Evolutionary conservation across 2,797 vertebrate species (phyloP), one percentile per base, ranked within the genome.

Genomic region (Caiman crocodilus): DNA sequence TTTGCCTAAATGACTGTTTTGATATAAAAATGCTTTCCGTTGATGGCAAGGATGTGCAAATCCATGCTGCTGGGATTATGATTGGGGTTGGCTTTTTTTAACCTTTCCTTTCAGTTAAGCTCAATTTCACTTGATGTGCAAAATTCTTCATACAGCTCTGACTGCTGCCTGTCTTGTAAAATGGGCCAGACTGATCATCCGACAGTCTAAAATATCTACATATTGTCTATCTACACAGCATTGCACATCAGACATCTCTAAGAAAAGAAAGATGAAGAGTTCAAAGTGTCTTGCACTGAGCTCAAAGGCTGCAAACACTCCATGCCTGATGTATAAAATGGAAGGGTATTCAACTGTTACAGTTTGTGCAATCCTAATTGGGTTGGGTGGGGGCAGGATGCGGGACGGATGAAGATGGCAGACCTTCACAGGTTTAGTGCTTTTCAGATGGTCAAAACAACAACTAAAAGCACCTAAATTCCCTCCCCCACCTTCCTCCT

Each of bases 1-100:
- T 87, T 82, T 59, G 55, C 75, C 82, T 91, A 85, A 94, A 94
- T 64, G 5, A 67, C 15, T 93, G 2, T 76, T 92, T 90, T 92
- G 56, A 59, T 87, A 63, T 26, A 74, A 86, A 90, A 85, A n/a
- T 15, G 1, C 1, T 88, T 81, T 78, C 71, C 15, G 2, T 2
- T 65, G 61, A 89, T 90, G 50, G 64, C 14, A 58, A 83, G 79
- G 61, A 56, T 17, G 4, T 80, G 15, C 50, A 94, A 80, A 83
- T 6, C 11, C 73, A 5, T 18, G 32, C 42, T 76, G 35, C 8
- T 13, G 81, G 13, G 28, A 63, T 63, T 90, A 56, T 58, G 1
- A 60, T 84, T 88, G 86, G 15, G 26, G 75, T 2, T 28, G 5
- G 9, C 55, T 88, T 14, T 32, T 21, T 35, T 35, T 21, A 30